Conservation (phyloP, 1,140 invertebrate genomes). For the Ceratina australensis region DNA sequence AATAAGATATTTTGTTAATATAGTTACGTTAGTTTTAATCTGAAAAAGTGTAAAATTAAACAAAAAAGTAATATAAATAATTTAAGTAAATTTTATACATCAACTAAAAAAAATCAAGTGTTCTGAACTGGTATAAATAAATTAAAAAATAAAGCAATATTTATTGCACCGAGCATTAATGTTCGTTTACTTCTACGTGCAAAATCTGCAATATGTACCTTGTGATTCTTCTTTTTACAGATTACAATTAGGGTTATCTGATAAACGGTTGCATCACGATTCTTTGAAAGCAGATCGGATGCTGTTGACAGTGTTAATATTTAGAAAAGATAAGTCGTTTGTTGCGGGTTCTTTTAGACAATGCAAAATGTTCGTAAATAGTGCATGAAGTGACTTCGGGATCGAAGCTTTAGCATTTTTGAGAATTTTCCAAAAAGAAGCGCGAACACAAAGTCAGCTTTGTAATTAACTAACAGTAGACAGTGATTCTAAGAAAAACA, state of each 20-base stretch:
- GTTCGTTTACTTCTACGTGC: not conserved
- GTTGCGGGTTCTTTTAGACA: not conserved
- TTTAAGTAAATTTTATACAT: not conserved
- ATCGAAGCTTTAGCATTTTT: not conserved
- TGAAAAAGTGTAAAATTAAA: not conserved
- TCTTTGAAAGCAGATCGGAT: not conserved
- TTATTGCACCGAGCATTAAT: too few species aligned
- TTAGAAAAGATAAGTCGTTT: constrained; percentile 45
- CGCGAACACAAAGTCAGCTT: too few species aligned
- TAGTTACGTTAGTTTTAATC: not conserved
- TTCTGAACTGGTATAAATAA: not conserved
- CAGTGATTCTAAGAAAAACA: not conserved
- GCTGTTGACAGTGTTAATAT: constrained; percentile 44
- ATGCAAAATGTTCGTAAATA: constrained; percentile 33
- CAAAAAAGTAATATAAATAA: not conserved
- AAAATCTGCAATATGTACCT: not conserved
- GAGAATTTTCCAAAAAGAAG: not conserved
- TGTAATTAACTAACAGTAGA: not conserved
- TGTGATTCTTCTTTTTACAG: not conserved
- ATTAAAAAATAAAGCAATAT: not conserved
- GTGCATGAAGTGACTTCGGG: not conserved
- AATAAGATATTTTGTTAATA: not conserved
- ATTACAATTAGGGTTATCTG: not conserved
- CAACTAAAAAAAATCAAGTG: constrained; percentile 6
- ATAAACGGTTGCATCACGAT: not conserved